These are phyloP conservation scores for Eupristina koningsbergeri DNA, from an alignment of 1,140 invertebrate species.

Conservation along the genomic window DNA sequence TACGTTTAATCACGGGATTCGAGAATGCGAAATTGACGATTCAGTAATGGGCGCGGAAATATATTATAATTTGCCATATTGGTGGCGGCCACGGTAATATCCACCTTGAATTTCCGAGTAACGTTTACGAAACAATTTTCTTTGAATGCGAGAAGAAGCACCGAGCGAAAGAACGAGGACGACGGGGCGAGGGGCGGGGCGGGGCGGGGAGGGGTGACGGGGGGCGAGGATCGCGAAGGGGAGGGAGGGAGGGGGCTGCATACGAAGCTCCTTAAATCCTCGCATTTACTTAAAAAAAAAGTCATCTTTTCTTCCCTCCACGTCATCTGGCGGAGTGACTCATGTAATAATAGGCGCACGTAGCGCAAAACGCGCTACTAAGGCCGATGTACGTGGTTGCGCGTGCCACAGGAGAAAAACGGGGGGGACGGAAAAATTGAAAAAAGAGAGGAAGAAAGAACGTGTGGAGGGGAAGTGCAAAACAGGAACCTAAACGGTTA, in stretches of 20 bases:
- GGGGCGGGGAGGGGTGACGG: too few relatives aligned
- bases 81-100: neutral
- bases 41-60: neutral
- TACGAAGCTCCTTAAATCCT: neutral
- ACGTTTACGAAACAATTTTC: neutral
- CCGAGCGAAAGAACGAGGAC: neutral
- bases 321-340: conserved; percentile 45
- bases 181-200: too few relatives aligned
- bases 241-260: too few relatives aligned
- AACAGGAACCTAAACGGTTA: conserved; percentile 13
- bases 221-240: too few relatives aligned
- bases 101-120: conserved; percentile 14
- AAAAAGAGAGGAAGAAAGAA: neutral
- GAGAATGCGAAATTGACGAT: neutral
- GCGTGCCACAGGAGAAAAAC: neutral
- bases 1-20: neutral
- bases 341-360: conserved; percentile 36
- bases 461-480: neutral
- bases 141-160: neutral
- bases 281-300: neutral
- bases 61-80: conserved; percentile 5
- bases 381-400: conserved; percentile 8
- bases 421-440: neutral
- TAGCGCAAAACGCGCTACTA: conserved; percentile 19
- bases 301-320: neutral